A percentile compares a stretch with the other conserved stretches of the same genome.
Evolutionary conservation across 2,113 vertebrate genomes (phyloP).

Genomic region (Leucoraja erinaceus): DNA sequence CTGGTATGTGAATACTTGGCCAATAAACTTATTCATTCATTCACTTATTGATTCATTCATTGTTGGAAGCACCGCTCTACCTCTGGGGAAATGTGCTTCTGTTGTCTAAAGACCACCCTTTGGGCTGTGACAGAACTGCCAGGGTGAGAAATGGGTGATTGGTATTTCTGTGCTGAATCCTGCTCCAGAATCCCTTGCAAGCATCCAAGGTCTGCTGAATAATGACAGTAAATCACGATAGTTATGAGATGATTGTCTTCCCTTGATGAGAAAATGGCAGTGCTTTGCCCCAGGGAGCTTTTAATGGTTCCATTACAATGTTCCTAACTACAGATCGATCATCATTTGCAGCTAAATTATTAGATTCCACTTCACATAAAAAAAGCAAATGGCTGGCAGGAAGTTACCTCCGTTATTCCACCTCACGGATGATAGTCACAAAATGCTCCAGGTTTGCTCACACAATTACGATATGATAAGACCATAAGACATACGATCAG

Average conservation of each 20-base stretch:
- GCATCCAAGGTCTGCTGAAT: not conserved
- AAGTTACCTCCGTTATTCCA: not conserved
- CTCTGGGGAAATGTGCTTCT: not conserved
- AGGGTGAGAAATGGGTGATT: not conserved
- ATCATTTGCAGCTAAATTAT: conserved; percentile 12
- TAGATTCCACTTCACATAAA: not conserved
- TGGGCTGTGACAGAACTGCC: not conserved
- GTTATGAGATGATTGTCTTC: not conserved
- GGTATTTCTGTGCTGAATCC: not conserved
- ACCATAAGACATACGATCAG: no score
- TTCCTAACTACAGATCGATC: not conserved
- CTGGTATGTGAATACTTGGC: no score
- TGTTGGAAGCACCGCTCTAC: no score
- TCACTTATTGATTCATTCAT: not conserved
- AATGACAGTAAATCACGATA: not conserved
- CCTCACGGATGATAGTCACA: not conserved
- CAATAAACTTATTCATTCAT: no score
- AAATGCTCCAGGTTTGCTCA: not conserved
- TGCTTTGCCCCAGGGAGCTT: not conserved
- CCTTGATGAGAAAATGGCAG: not conserved
- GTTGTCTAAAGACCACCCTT: not conserved
- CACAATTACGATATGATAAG: not conserved
- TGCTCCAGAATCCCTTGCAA: not conserved
- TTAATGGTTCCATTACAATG: no score
- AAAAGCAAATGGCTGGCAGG: not conserved